Conservation (phyloP, 2,113 vertebrate species). For the Pycnonotus jocosus region DNA sequence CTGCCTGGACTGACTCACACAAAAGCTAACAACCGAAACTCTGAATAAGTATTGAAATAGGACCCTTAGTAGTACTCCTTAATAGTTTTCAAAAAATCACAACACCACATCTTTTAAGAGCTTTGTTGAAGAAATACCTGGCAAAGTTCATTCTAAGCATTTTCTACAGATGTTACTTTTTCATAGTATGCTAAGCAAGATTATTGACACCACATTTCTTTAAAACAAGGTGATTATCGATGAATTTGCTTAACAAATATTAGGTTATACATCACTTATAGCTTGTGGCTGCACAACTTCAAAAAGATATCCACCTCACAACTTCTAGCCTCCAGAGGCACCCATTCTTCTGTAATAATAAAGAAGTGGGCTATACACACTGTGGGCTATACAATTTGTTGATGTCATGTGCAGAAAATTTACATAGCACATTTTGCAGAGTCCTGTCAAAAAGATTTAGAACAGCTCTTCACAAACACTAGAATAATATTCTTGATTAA, state of each 20-base stretch:
- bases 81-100: neutral
- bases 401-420: neutral
- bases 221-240: neutral
- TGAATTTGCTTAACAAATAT: neutral
- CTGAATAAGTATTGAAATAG: neutral
- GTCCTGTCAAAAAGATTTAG: conserved; percentile 18
- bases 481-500: neutral
- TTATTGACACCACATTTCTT: neutral
- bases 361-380: neutral
- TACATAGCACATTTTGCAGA: neutral
- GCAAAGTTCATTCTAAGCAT: neutral
- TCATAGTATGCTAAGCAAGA: neutral
- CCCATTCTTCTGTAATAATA: neutral
- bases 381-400: neutral
- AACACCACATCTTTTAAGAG: neutral
- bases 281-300: neutral
- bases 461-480: neutral
- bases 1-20: neutral
- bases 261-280: neutral
- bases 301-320: neutral
- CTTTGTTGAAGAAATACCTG: neutral
- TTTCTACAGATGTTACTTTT: neutral
- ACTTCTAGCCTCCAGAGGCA: neutral
- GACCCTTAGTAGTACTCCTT: neutral
- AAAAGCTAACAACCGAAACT: neutral